Base-by-base conservation (phyloP, 2,113 vertebrate species). In the Chunga burmeisteri region DNA sequence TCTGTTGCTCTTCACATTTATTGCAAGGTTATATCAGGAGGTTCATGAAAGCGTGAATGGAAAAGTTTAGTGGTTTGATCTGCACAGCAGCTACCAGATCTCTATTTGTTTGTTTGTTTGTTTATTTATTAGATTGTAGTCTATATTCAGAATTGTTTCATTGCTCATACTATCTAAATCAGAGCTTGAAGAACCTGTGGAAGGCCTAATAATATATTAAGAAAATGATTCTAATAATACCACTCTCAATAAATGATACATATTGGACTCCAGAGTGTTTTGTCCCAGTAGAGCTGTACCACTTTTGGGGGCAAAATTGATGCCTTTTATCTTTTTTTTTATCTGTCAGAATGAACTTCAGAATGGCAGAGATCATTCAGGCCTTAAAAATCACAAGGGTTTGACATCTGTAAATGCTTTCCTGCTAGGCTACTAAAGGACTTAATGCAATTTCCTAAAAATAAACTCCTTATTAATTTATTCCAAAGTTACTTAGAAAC, bases 221-320 rank as follows among this genome's bases (percentile, higher is more conserved):
- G 40, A 58, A 62, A 94, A 68, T 2, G 38, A n/a, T 90, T 94
- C 11, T 63, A 58, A 67, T 78, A 50, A 47, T 49, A 42, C 20
- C 25, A 16, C 3, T 63, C 44, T 59, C 21, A 18, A 66, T 50
- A 67, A 77, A 58, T 6, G 12, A 2, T 44, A 47, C 9, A 36
- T 9, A 49, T 11, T 58, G 2, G 5, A 58, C 4, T 84, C 81
- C 23, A 36, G 7, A 49, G 3, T 36, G 7, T 40, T 55, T 89
- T 46, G 2, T 44, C 13, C 6, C 30, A 72, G 13, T 1, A 42
- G 20, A 63, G 6, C 13, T 42, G 2, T 65, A 36, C 56, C 7
- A 8, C 0, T 62, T 78, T 17, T 7, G 3, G 9, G 13, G 11
- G 6, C 4, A 61, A 30, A 73, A 70, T 2, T 61, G 2, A 19